These are phyloP conservation scores for Plutomurus gul DNA, from an alignment of 1,140 invertebrate genomes.

Conservation along the genomic window DNA sequence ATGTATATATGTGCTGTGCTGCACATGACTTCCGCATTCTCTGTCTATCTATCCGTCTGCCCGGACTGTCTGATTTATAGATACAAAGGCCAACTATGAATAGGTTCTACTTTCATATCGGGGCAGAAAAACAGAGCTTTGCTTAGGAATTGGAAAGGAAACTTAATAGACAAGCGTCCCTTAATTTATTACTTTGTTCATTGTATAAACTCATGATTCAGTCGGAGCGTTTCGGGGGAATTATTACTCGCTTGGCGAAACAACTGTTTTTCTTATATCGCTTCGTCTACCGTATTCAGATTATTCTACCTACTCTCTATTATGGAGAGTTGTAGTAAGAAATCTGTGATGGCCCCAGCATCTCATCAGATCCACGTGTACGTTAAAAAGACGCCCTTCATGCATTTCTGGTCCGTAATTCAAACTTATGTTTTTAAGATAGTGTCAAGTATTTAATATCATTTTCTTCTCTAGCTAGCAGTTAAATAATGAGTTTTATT, in stretches of 20 bases:
- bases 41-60: neutral
- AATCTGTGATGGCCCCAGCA: no score
- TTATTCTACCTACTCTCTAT: no score
- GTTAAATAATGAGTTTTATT: no score
- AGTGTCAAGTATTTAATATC: no score
- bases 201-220: neutral
- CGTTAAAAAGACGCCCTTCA: no score
- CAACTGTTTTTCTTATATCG: neutral
- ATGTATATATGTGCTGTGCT: neutral
- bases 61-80: neutral
- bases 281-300: no score
- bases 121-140: neutral
- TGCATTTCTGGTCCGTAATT: no score
- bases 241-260: neutral
- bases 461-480: no score
- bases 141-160: constrained; percentile 23
- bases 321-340: no score
- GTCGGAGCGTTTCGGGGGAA: neutral
- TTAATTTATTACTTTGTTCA: constrained; percentile 26
- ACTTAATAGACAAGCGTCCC: constrained; percentile 3
- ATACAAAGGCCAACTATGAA: neutral
- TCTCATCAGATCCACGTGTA: no score
- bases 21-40: neutral
- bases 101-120: neutral
- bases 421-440: no score